Evolutionary conservation across 1,140 invertebrate genomes (phyloP), one percentile per base, ranked within the genome.

Genomic region (Portunus trituberculatus): DNA sequence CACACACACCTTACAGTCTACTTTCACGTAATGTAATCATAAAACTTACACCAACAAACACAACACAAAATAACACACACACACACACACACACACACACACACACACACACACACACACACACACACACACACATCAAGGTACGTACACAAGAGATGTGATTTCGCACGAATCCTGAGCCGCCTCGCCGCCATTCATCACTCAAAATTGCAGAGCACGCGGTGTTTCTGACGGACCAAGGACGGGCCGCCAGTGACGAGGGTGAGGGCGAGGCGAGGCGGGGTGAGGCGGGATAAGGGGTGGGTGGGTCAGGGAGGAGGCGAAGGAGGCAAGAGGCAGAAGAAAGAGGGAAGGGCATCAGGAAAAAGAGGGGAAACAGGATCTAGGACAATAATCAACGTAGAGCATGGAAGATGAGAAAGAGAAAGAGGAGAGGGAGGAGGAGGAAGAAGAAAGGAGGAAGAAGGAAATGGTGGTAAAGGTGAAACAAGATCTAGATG

Each of bases 171-270:
- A 90, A 46, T 89, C 59, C 48, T 87, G n/a, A 83, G 83, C 83
- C 45, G 31, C 45, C 48, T 16, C 20, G 88, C n/a, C 87, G 88
- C 39, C 67, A 91, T 94, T 94, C 93, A 94, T 94, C 93, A 94
- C 93, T 94, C 93, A 89, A 94, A 94, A 94, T 94, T 94, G 93
- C 93, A 94, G 93, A 90, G 87, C 88, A 29, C 84, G 32, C 93
- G 20, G 32, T 91, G 67, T 94, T 94, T 91, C 93, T 94, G 93
- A 94, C 93, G 90, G 87, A 16, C 88, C 93, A 94, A 91, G 93
- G 87, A 87, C 93, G 90, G 12, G 52, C 52, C 28, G n/a, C 29
- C 52, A 4, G 90, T 91, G 90, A 91, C 76, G 52, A 91, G 29
- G 89, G 29, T 20, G 48, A 59, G 67, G 67, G 67, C 1, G 20